These are phyloP conservation scores for Lottia scabra DNA, from an alignment of 2,888 invertebrate genomes.

Conservation along the genomic window DNA sequence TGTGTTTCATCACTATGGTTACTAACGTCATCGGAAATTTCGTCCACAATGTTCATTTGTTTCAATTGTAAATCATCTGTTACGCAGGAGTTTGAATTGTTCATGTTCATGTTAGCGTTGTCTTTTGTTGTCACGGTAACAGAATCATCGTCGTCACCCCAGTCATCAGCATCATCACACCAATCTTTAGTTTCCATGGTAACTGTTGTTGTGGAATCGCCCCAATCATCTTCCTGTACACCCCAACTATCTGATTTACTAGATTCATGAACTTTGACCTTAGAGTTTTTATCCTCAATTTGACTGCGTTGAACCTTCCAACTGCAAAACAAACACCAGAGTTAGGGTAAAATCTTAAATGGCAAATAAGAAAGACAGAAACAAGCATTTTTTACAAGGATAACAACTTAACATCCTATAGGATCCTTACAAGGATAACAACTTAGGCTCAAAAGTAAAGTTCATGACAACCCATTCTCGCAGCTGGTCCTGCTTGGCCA, in stretches of 20 bases:
- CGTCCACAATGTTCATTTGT: neutral
- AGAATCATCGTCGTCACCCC: slow-evolving; percentile 72
- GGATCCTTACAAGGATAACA: no score
- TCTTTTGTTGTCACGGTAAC: slow-evolving; percentile 5
- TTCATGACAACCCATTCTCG: no score
- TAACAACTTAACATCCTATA: no score
- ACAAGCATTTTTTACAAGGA: no score
- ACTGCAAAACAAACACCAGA: slow-evolving; percentile 69
- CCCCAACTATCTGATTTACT: slow-evolving; percentile 36
- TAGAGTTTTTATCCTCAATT: slow-evolving; percentile 73
- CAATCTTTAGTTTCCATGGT: slow-evolving; percentile 73
- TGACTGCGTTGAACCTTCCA: slow-evolving; percentile 85
- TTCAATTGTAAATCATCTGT: neutral
- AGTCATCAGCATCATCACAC: slow-evolving; percentile 83
- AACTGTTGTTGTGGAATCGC: slow-evolving; percentile 41
- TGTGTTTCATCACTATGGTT: neutral
- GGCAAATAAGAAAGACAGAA: no score
- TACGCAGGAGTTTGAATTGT: neutral
- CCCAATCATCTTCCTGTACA: slow-evolving; percentile 24
- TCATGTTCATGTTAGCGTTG: no score
- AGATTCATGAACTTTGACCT: neutral
- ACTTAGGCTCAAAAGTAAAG: no score
- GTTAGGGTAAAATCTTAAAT: no score
- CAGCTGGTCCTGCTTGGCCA: no score
- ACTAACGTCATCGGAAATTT: neutral